Evolutionary conservation across 2,113 vertebrate species (phyloP), one percentile per base, ranked within the genome.

Genomic region (Climacteris rufus): DNA sequence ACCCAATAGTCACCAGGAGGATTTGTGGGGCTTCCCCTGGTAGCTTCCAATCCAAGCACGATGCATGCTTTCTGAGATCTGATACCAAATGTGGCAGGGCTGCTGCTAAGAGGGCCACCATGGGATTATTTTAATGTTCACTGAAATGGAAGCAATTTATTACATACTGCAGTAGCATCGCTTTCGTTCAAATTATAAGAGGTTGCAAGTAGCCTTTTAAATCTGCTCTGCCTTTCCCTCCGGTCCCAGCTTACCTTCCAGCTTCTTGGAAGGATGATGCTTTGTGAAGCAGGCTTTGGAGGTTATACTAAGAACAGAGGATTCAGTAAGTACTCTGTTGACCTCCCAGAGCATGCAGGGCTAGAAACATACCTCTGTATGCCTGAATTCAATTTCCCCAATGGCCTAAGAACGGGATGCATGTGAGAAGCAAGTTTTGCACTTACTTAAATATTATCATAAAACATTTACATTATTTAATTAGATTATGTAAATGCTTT

Each of bases 91-190:
- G 92, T 95, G 92, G 94, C 93, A 96, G 76, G 88, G 68, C 83
- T 94, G 94, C 88, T 86, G 93, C 85, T 94, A 90, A 83, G 76
- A 89, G 64, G 64, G 92, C 71, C 93, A 96, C 88, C 80, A 78
- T 42, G 94, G 94, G 95, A 96, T 95, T 96, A 81, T 92, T 84
- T 92, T 87, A 97, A 96, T 78, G 90, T 94, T 92, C 88, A 92
- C 88, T 90, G 96, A 96, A 95, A 96, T 96, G 69, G 85, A 96
- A 96, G 90, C 95, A 94, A 95, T 96, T 97, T 95, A 96, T 97
- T 96, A 92, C 90, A 90, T 40, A 88, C 86, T 74, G 90, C 79
- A 81, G 79, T 33, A 92, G 72, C 80, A 90, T n/a, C 1, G 1
- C 60, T 94, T 97, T 93, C 68, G 28, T 82, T 97, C 90, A 90